phyloP scores from a whole-genome alignment of 2,888 invertebrate species.

The Campopleginae sp. region DNA sequence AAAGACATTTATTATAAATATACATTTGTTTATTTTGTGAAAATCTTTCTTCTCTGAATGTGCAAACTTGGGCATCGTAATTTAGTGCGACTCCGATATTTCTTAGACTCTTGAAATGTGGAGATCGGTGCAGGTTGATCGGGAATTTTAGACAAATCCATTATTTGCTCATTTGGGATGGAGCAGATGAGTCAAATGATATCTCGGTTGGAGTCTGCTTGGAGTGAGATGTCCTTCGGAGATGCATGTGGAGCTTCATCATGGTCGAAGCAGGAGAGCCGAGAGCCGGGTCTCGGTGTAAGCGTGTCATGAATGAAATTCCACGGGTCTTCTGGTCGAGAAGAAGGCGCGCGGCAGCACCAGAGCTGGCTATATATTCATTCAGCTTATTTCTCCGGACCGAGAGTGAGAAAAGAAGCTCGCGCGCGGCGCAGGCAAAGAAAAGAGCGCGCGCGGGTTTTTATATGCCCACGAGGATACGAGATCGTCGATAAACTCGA shows the following conservation, averaged over 20 bases:
- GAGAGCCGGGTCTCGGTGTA: constrained; percentile 13
- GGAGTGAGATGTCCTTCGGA: constrained; percentile 75
- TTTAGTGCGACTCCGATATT: no score
- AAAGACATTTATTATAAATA: no score
- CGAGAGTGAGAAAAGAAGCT: constrained; percentile 38
- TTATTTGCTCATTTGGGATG: constrained; percentile 74
- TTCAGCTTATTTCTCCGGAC: constrained; percentile 59
- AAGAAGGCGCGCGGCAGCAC: constrained; percentile 13
- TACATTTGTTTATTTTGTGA: no score
- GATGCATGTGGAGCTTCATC: constrained; percentile 66
- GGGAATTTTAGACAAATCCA: constrained; percentile 60
- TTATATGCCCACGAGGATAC: constrained; percentile 51
- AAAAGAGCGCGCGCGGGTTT: constrained; percentile 23
- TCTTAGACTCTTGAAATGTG: no score
- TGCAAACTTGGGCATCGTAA: no score
- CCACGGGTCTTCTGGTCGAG: constrained; percentile 64
- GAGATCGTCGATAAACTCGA: constrained; percentile 77
- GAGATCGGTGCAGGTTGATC: no score
- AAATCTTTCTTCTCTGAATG: not conserved
- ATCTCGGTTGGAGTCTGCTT: constrained; percentile 32
- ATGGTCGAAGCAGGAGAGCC: not conserved
- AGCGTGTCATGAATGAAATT: constrained; percentile 78
- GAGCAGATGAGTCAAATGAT: constrained; percentile 62
- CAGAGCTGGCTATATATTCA: constrained; percentile 72
- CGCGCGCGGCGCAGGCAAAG: no score